Evolutionary conservation across 2,797 vertebrate species (phyloP).

Genomic region (Labeo calbasu): DNA sequence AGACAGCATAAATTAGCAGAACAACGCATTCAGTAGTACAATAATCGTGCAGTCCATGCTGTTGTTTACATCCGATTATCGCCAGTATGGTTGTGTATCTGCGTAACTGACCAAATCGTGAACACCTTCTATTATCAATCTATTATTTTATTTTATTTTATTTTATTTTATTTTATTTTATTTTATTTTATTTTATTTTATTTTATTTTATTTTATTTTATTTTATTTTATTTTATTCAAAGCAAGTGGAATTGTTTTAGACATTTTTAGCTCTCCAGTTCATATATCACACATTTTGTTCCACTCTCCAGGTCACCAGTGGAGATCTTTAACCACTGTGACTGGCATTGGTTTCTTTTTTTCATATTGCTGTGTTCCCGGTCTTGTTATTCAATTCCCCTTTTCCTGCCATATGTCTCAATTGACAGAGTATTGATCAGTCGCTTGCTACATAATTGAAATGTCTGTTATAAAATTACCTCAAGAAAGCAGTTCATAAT

Average conservation of each 20-base stretch:
- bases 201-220: neutral
- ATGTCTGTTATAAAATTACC: slow-evolving; percentile 4
- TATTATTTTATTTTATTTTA: neutral
- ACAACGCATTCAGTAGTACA: too few relatives aligned
- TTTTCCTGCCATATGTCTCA: slow-evolving; percentile 5
- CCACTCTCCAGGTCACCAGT: slow-evolving; percentile 1
- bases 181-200: neutral
- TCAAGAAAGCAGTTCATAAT: neutral
- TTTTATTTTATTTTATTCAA: neutral
- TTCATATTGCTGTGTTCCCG: neutral
- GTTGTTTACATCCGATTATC: too few relatives aligned
- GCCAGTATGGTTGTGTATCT: too few relatives aligned
- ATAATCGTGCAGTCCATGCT: too few relatives aligned
- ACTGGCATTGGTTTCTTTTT: neutral
- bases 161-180: neutral
- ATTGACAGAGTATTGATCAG: neutral
- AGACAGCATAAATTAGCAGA: too few relatives aligned
- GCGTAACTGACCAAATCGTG: too few relatives aligned
- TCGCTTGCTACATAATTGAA: neutral
- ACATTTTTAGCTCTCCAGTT: neutral
- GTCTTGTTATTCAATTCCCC: neutral
- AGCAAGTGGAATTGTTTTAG: neutral
- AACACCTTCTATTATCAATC: neutral
- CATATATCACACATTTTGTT: neutral
- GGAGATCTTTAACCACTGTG: neutral